Percentiles rank a stretch among this genome's conserved stretches.
phyloP scores from a whole-genome alignment of 2,113 vertebrate genomes.

The Ictalurus punctatus region DNA sequence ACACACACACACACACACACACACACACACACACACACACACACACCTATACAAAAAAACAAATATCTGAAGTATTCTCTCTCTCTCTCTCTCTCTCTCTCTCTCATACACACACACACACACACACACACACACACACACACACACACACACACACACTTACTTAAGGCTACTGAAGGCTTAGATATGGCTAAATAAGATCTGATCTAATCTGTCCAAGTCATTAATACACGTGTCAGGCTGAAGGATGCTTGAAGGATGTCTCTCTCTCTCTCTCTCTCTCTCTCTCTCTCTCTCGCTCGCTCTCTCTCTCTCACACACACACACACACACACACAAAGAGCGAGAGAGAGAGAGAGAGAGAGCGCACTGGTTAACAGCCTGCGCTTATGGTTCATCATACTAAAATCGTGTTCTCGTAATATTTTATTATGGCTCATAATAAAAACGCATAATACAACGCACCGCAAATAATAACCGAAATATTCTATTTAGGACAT shows the following conservation, averaged over 20 bases:
- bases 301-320: too few species aligned
- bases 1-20: slow-evolving; percentile 8
- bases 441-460: not conserved
- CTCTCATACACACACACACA: not conserved
- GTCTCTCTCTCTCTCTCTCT: not conserved
- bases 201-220: not conserved
- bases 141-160: slow-evolving; percentile 13
- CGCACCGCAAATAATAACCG: not conserved
- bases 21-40: slow-evolving; percentile 3
- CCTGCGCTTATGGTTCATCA: not conserved
- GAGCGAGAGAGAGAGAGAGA: slow-evolving; percentile 11
- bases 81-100: too few species aligned
- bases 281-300: not conserved
- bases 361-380: not conserved
- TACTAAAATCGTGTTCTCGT: not conserved
- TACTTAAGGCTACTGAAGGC: not conserved
- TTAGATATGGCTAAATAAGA: not conserved
- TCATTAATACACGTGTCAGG: not conserved
- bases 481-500: not conserved
- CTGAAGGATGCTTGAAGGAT: not conserved
- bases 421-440: not conserved
- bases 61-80: too few species aligned
- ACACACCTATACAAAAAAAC: not conserved
- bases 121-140: not conserved
- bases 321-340: not conserved